Evolutionary conservation across 2,113 vertebrate genomes (phyloP).

Genomic region (Semnornis frantzii): DNA sequence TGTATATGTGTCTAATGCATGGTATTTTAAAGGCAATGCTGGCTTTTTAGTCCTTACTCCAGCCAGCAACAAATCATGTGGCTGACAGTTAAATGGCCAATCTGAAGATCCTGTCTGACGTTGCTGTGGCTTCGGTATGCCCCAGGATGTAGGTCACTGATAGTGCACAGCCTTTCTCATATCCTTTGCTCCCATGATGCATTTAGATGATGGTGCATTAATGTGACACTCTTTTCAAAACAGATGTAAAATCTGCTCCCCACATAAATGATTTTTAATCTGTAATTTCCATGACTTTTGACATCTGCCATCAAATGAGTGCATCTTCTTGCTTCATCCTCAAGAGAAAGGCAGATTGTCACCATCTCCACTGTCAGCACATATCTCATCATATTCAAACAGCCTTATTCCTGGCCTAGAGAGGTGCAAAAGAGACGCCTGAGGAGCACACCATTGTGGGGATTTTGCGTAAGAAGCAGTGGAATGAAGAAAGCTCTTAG

Average conservation of each 20-base stretch:
- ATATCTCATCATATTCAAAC: neutral
- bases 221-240: constrained; percentile 47
- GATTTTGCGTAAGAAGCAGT: neutral
- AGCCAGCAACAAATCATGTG: constrained; percentile 22
- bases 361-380: neutral
- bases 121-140: constrained; percentile 26
- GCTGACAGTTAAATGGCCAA: constrained; percentile 60
- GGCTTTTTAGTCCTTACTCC: neutral
- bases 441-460: neutral
- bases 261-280: constrained; percentile 52
- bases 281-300: constrained; percentile 40
- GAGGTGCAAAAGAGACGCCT: neutral
- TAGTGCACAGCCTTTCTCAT: constrained; percentile 13
- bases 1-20: neutral
- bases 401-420: neutral
- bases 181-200: constrained; percentile 35
- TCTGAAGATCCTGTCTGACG: constrained; percentile 38
- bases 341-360: constrained; percentile 9
- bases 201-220: constrained; percentile 45
- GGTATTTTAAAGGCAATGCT: neutral
- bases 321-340: neutral
- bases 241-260: constrained; percentile 45
- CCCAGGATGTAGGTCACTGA: constrained; percentile 53
- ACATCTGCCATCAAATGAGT: constrained; percentile 37
- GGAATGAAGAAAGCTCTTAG: neutral